Evolutionary conservation across 2,113 vertebrate genomes (phyloP).

Genomic region (Pluvialis apricaria): DNA sequence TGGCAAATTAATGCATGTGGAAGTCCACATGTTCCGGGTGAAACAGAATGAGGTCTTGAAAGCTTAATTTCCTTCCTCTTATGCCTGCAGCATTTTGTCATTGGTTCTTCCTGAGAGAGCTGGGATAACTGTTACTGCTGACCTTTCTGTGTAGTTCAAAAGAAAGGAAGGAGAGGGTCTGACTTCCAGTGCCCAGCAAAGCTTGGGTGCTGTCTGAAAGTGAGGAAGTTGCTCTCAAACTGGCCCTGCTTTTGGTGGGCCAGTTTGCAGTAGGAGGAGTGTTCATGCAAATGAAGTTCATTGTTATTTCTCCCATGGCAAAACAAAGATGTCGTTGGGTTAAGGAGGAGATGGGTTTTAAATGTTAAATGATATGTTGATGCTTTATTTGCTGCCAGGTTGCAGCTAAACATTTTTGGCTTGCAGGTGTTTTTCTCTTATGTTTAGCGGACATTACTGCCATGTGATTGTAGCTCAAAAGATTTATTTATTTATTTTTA

Average conservation of each 20-base stretch:
- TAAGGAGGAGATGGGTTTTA: background rate
- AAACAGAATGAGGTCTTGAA: slow-evolving; percentile 40
- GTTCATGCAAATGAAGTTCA: background rate
- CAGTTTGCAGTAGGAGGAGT: background rate
- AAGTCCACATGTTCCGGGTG: slow-evolving; percentile 45
- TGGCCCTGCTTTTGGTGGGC: background rate
- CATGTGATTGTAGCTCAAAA: background rate
- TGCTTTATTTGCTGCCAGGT: background rate
- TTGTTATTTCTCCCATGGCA: background rate
- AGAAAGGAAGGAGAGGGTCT: background rate
- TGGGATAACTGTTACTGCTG: slow-evolving; percentile 6
- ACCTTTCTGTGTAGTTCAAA: background rate
- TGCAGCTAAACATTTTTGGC: background rate
- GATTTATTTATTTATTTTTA: background rate
- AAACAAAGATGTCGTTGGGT: background rate
- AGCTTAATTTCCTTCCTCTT: slow-evolving; percentile 49
- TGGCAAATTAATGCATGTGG: slow-evolving; percentile 23
- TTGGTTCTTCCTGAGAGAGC: background rate
- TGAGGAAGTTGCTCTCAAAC: background rate
- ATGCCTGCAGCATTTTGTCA: slow-evolving; percentile 40
- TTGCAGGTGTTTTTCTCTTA: background rate
- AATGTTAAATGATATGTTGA: background rate
- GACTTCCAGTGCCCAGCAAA: background rate
- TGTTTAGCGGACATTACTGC: background rate
- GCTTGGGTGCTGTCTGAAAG: background rate